Evolutionary conservation across 2,797 vertebrate genomes (phyloP).

Genomic region (Adrianichthys oophorus): DNA sequence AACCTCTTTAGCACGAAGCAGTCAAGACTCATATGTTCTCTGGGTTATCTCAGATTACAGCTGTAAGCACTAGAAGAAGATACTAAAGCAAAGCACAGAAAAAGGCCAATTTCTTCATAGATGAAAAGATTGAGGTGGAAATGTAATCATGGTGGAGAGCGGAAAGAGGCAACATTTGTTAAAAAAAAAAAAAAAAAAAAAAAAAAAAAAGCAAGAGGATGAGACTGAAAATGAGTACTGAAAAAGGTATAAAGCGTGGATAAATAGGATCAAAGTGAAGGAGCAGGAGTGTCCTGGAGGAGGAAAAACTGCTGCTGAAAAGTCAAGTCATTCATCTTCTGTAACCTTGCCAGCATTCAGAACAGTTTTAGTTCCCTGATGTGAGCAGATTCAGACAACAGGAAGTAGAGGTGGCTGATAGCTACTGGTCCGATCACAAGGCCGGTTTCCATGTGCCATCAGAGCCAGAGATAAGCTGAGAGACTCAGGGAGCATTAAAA

Average conservation of each 20-base stretch:
- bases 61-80: not conserved
- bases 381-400: conserved; percentile 30
- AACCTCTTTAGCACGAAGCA: conserved; percentile 13
- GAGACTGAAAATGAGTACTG: not conserved
- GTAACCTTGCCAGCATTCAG: conserved; percentile 45
- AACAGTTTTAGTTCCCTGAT: conserved; percentile 31
- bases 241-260: not conserved
- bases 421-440: conserved; percentile 16
- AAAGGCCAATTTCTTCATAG: not conserved
- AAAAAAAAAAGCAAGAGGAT: too few species aligned
- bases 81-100: not conserved
- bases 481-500: conserved; percentile 46
- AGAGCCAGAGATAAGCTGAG: conserved; percentile 42
- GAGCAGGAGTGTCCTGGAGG: conserved; percentile 40
- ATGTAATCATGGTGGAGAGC: too few species aligned
- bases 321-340: conserved; percentile 49
- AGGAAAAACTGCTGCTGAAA: conserved; percentile 12
- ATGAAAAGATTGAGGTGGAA: too few species aligned
- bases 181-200: too few species aligned
- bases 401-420: not conserved
- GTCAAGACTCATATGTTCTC: conserved; percentile 1
- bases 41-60: conserved; percentile 3
- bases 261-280: conserved; percentile 13
- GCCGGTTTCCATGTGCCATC: conserved; percentile 31
- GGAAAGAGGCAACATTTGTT: too few species aligned